Evolutionary conservation across 2,888 invertebrate genomes (phyloP).

Genomic region (Salpingus planirostris): DNA sequence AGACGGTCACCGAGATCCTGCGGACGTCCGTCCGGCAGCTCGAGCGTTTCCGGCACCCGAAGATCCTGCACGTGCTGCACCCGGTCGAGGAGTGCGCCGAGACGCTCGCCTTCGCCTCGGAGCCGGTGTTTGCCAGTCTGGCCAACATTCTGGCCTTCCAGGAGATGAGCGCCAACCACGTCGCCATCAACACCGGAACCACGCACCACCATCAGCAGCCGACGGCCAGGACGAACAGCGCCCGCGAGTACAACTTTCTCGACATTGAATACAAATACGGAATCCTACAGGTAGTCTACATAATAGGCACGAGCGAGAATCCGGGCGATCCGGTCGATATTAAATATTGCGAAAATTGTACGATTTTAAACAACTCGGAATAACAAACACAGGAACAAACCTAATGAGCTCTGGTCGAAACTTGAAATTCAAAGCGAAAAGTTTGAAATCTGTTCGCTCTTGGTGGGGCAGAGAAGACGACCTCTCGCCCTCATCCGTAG

Average conservation of each 20-base stretch:
- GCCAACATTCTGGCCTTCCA: constrained; percentile 81
- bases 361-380: no score
- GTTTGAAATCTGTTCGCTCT: no score
- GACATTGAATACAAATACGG: constrained; percentile 93
- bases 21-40: constrained; percentile 70
- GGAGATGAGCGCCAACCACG: constrained; percentile 48
- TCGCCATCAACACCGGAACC: constrained; percentile 41
- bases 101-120: constrained; percentile 89
- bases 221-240: constrained; percentile 51
- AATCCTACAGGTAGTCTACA: constrained; percentile 85
- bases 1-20: constrained; percentile 83
- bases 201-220: constrained; percentile 37
- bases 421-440: no score
- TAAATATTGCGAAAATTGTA: no score
- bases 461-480: no score
- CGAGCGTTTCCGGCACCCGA: constrained; percentile 78
- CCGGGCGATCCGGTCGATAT: no score
- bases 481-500: no score
- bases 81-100: constrained; percentile 75
- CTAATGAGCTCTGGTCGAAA: no score
- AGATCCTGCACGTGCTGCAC: constrained; percentile 61
- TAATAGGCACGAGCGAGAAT: no score
- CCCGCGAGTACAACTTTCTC: constrained; percentile 77
- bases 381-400: no score
- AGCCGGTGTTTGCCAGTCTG: constrained; percentile 80